These are phyloP conservation scores for Heteromormyrus szaboi DNA, from an alignment of 2,797 vertebrate genomes.

Conservation along the genomic window DNA sequence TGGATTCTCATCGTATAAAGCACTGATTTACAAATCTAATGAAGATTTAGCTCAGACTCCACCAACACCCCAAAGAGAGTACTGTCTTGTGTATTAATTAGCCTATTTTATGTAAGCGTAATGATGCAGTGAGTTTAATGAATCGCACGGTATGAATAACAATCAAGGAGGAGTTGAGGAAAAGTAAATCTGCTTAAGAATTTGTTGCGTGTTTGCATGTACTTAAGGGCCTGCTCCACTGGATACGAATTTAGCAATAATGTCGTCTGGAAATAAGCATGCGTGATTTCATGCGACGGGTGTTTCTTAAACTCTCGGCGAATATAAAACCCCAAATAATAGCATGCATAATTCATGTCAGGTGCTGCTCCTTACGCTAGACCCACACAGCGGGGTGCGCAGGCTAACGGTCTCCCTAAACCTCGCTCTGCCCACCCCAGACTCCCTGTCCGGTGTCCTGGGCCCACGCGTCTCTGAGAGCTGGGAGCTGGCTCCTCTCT, in stretches of 20 bases:
- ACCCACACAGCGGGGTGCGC: neutral
- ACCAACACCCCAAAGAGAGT: conserved; percentile 12
- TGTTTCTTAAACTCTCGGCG: neutral
- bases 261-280: neutral
- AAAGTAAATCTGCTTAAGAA: conserved; percentile 40
- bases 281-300: neutral
- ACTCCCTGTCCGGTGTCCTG: neutral
- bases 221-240: conserved; percentile 37
- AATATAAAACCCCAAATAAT: neutral
- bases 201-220: conserved; percentile 64
- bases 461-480: neutral
- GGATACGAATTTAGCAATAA: conserved; percentile 17
- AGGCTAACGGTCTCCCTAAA: neutral
- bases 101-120: conserved; percentile 31
- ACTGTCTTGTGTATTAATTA: conserved; percentile 32
- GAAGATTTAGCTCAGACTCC: conserved; percentile 17
- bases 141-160: conserved; percentile 26
- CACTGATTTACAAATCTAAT: conserved; percentile 14
- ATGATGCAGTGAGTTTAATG: conserved; percentile 26
- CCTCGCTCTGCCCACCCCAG: neutral
- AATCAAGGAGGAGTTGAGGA: conserved; percentile 25
- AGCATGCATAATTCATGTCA: neutral
- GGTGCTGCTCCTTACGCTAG: neutral
- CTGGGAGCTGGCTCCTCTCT: neutral
- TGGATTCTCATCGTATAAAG: conserved; percentile 14